Evolutionary conservation across 2,888 invertebrate genomes (phyloP).

Genomic region (Clusia tigrina): DNA sequence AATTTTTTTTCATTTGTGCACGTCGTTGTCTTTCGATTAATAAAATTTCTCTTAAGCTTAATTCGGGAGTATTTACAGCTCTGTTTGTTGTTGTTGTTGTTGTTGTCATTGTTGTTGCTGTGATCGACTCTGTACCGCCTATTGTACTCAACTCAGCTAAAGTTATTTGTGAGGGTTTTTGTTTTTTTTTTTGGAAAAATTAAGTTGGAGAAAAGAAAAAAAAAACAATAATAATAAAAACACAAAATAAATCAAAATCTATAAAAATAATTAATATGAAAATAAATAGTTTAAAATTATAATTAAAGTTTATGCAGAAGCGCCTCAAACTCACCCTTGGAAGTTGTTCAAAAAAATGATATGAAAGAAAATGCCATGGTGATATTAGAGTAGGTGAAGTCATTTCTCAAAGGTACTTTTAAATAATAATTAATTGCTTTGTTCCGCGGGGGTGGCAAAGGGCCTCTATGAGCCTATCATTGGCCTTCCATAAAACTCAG

Average conservation of each 20-base stretch:
- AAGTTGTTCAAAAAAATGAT: too few relatives aligned
- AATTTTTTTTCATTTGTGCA: conserved; percentile 59
- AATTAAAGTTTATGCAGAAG: conserved; percentile 17
- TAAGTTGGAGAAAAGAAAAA: conserved; percentile 25
- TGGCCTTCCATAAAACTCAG: too few relatives aligned
- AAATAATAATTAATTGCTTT: too few relatives aligned
- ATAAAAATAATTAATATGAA: conserved; percentile 7
- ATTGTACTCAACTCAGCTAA: conserved; percentile 56
- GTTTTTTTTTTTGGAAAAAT: conserved; percentile 32
- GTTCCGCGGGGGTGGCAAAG: too few relatives aligned
- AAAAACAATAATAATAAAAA: conserved; percentile 21
- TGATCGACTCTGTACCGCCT: conserved; percentile 35
- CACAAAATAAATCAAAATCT: conserved; percentile 16
- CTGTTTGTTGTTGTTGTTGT: conserved; percentile 15
- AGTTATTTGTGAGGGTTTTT: conserved; percentile 24
- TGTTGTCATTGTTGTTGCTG: conserved; percentile 26
- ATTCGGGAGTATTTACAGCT: conserved; percentile 36
- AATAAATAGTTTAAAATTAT: conserved; percentile 1
- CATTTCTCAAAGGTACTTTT: too few relatives aligned
- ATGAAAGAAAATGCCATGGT: too few relatives aligned
- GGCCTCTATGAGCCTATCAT: too few relatives aligned
- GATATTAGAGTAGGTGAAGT: too few relatives aligned
- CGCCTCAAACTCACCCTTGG: too few relatives aligned
- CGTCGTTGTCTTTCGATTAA: conserved; percentile 57
- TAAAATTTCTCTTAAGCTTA: conserved; percentile 55